Percentiles rank a stretch among this genome's conserved stretches.
Conservation (phyloP, 2,888 invertebrate genomes). For the Oscheius sp. region DNA sequence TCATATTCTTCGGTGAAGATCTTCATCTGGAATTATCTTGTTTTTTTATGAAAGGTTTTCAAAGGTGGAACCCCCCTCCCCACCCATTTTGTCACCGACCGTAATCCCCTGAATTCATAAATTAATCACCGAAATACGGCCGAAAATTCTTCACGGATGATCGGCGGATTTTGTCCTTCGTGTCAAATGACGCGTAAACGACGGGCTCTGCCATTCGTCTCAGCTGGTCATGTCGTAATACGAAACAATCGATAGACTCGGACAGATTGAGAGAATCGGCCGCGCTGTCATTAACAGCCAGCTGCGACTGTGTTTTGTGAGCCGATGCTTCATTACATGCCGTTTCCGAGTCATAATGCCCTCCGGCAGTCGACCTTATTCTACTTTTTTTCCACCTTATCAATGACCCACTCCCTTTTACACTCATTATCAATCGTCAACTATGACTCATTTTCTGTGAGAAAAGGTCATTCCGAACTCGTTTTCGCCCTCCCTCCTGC, state of each 20-base stretch:
- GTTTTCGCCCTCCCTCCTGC: neutral
- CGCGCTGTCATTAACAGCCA: slow-evolving; percentile 25
- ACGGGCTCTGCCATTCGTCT: neutral
- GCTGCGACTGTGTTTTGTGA: slow-evolving; percentile 12
- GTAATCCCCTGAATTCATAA: neutral
- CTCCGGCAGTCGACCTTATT: neutral
- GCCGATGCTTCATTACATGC: neutral
- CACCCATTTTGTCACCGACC: neutral
- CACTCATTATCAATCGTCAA: neutral
- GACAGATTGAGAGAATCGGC: slow-evolving; percentile 16
- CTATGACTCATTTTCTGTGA: neutral
- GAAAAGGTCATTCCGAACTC: neutral
- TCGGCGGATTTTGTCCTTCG: neutral
- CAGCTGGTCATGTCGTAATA: slow-evolving; percentile 22
- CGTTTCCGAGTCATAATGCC: neutral
- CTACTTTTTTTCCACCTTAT: neutral
- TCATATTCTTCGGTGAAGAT: slow-evolving; percentile 16
- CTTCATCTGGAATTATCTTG: neutral
- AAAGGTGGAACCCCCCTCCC: neutral
- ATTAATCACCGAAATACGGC: neutral
- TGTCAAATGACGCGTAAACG: slow-evolving; percentile 25
- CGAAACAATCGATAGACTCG: slow-evolving; percentile 19
- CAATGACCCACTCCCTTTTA: neutral
- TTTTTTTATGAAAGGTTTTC: too few species aligned
- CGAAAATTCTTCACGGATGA: neutral